Evolutionary conservation across 2,888 invertebrate genomes (phyloP), one percentile per base, ranked within the genome.

Genomic region (Archips crataeganus): DNA sequence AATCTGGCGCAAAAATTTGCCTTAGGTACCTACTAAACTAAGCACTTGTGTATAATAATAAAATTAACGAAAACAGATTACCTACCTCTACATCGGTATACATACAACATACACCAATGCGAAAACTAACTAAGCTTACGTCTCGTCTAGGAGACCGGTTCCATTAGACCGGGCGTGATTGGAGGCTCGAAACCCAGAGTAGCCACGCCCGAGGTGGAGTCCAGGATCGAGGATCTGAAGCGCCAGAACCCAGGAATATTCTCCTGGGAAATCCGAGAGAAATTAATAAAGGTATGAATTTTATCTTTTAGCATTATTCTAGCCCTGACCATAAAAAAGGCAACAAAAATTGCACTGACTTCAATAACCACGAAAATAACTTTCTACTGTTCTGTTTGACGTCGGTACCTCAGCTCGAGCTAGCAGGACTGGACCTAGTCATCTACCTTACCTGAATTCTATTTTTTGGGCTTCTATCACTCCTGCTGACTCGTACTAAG

Each of bases 171-270:
- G 2, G 99, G 99, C 45, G 98, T 98, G 68, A 98, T 98, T 90
- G 98, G 99, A 2, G 99, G 99, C 13, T 98, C 98, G 70, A 99
- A 99, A 88, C 98, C 99, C 4, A 95, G 99, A 75, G 98, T 98
- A 9, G 98, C 99, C 36, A 98, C 99, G 9, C 98, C 98, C 2
- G 98, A 98, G 88, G 98, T 99, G 59, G 99, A 99, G 90, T 96
- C 96, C 70, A 96, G 97, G 78, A 98, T 99, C 78, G 98, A 98
- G 85, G 97, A 98, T 77, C 97, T 98, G 87, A 98, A 98, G 90
- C 96, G 97, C 80, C 97, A 97, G 82, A 98, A 98, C 88, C 99
- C 99, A 0, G 97, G 98, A n/a, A 98, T 99, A 81, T 98, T 98
- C 93, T 98, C 98, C 69, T 98, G 98, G 97, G 99, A 99, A 91